A percentile compares a stretch with the other conserved stretches of the same genome.
phyloP scores from a whole-genome alignment of 2,888 invertebrate species.

The Eupithecia exiguata region DNA sequence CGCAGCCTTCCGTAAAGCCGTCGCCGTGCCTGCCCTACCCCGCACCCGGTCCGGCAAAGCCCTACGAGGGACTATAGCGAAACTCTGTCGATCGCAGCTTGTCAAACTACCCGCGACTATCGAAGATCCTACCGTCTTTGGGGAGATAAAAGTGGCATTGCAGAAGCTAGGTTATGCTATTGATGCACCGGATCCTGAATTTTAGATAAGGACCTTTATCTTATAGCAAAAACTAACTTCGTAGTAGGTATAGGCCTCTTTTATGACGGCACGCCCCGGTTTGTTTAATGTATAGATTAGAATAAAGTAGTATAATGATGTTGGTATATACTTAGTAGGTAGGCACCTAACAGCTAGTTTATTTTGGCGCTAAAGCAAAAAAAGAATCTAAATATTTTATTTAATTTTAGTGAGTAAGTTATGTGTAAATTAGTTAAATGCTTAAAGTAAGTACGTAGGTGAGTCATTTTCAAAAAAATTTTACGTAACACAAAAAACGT shows the following conservation, averaged over 20 bases:
- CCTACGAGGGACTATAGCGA: slow-evolving; percentile 91
- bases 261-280: neutral
- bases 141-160: slow-evolving; percentile 89
- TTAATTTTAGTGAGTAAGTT: neutral
- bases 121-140: slow-evolving; percentile 93
- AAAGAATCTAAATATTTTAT: neutral
- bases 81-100: slow-evolving; percentile 91
- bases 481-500: too few species aligned
- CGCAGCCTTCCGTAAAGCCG: slow-evolving; percentile 92
- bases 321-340: too few species aligned
- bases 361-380: neutral
- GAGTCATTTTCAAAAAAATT: too few species aligned
- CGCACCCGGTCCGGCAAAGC: slow-evolving; percentile 90
- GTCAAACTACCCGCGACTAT: slow-evolving; percentile 93
- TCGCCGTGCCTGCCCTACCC: slow-evolving; percentile 91
- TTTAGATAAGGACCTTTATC: neutral
- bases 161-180: slow-evolving; percentile 90
- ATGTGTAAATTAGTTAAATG: neutral
- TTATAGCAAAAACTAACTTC: neutral
- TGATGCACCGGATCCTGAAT: slow-evolving; percentile 87
- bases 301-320: neutral
- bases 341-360: neutral
- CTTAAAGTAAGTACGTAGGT: neutral
- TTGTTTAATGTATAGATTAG: neutral
- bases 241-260: neutral